Evolutionary conservation across 1,140 invertebrate species (phyloP), one percentile per base, ranked within the genome.

Genomic region (Leptinotarsa defecta): DNA sequence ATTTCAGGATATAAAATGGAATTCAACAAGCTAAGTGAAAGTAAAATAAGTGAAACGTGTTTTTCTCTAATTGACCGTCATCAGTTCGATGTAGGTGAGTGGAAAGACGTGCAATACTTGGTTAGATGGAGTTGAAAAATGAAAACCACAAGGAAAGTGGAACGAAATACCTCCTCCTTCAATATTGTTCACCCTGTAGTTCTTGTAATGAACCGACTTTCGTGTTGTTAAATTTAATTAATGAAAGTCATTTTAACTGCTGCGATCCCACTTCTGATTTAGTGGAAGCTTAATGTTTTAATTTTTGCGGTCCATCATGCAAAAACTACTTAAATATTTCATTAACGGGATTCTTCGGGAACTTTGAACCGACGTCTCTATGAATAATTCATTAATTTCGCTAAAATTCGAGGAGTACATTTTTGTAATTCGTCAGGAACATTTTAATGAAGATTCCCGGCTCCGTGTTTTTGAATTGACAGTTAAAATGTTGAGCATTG

Each of bases 271-370:
- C 68, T 48, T 49, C 73, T 68, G 65, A 72, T 77, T 74, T 67
- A 49, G 63, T 61, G 71, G 27, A 73, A 62, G 69, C 70, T 77
- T 75, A 75, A 77, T 62, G 74, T 75, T 72, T 75, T 77, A 77
- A 77, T 71, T 71, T 71, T 71, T 71, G 69, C 69, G 69, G 69
- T 71, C 24, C 49, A 61, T 74, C 68, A 74, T 72, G 73, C 76
- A 74, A 79, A 76, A 77, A 71, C 76, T 68, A 78, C 73, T 80
- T 78, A 78, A 78, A 78, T 78, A 80, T 76, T 80, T 80, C 78
- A 80, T 80, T 78, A 80, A 75, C 75, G 52, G 67, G 72, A 71
- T 77, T 74, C 77, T 80, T 78, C 63, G 71, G 34, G 68, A 76
- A 79, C 73, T 80, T 73, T 71, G 68, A 70, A 71, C 64, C 74